Conservation (phyloP, 2,113 vertebrate species). For the Dinomys branickii region DNA sequence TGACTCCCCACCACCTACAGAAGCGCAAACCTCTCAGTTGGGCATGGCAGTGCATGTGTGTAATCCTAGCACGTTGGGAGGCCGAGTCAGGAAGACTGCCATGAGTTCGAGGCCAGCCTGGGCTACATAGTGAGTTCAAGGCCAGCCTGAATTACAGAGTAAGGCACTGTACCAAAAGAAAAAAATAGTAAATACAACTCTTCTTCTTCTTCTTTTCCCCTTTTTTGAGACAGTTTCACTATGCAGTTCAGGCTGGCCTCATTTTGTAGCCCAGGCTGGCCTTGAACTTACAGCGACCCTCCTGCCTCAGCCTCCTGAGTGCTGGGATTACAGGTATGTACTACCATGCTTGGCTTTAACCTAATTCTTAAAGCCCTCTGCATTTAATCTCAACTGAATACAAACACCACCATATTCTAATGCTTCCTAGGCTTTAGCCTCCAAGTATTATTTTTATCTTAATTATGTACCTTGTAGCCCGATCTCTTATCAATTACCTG, state of each 20-base stretch:
- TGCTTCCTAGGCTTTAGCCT: background rate
- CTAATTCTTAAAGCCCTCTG: background rate
- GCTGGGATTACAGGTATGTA: too few relatives aligned
- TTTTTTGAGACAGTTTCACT: too few relatives aligned
- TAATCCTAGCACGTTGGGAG: background rate
- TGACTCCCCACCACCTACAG: background rate
- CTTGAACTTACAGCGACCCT: too few relatives aligned
- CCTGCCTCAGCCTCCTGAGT: too few relatives aligned
- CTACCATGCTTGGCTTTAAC: background rate
- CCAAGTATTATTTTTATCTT: background rate
- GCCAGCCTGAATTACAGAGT: background rate
- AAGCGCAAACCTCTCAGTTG: background rate
- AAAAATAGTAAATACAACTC: background rate
- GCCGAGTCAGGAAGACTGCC: background rate
- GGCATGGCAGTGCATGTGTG: background rate
- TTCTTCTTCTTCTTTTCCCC: background rate
- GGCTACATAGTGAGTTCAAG: background rate
- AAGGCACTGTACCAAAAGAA: background rate
- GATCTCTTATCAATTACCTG: background rate
- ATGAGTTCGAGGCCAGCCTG: background rate
- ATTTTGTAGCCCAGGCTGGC: too few relatives aligned
- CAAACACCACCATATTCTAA: background rate
- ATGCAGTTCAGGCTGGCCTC: too few relatives aligned
- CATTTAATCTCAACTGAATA: background rate
- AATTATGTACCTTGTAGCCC: background rate